These are phyloP conservation scores for Rousettus leschenaultii DNA, from an alignment of 2,113 vertebrate genomes.

Conservation along the genomic window DNA sequence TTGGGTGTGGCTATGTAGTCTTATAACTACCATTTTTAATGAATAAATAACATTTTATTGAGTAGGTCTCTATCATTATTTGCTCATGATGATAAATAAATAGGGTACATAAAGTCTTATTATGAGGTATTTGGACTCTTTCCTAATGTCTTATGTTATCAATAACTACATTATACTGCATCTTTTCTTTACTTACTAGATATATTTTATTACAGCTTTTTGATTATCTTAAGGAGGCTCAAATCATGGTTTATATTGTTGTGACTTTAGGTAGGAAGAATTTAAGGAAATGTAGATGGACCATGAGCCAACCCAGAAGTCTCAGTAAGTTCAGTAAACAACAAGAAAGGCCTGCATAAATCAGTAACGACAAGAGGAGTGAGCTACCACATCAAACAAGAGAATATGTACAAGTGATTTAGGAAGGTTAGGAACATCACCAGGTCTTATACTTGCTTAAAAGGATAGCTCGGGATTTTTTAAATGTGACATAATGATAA, in stretches of 20 bases:
- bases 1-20: not conserved
- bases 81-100: not conserved
- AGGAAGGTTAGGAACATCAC: not conserved
- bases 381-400: not conserved
- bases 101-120: not conserved
- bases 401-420: not conserved
- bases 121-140: not conserved
- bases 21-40: not conserved
- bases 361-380: not conserved
- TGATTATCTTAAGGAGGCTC: not conserved
- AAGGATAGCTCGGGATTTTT: not conserved
- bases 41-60: not conserved
- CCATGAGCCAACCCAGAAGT: not conserved
- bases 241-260: not conserved
- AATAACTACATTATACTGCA: not conserved
- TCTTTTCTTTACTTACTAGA: not conserved
- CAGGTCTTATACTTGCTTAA: not conserved
- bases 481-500: not conserved
- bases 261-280: not conserved
- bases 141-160: not conserved
- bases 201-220: not conserved
- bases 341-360: not conserved
- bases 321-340: not conserved
- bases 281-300: not conserved
- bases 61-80: not conserved